phyloP scores from a whole-genome alignment of 2,113 vertebrate genomes.

The Origma solitaria region DNA sequence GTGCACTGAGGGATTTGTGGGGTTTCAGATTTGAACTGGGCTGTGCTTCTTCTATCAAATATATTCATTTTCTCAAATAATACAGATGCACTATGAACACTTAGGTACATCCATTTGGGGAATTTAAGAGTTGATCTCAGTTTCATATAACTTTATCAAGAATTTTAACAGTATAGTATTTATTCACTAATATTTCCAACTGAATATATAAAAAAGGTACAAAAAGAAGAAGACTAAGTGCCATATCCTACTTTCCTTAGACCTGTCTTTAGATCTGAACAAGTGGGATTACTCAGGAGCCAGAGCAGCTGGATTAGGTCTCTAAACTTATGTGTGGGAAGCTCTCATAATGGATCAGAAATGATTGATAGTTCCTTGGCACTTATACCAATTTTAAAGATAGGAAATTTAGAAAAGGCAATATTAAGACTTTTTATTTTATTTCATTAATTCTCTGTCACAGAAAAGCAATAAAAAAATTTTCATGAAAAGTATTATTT shows the following conservation, averaged over 20 bases:
- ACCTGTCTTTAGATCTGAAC: background rate
- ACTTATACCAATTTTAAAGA: background rate
- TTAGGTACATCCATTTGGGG: background rate
- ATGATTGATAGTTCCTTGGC: background rate
- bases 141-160: background rate
- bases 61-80: background rate
- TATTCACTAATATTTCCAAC: background rate
- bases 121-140: background rate
- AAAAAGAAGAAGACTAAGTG: background rate
- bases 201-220: background rate
- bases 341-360: background rate
- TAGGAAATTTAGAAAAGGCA: background rate
- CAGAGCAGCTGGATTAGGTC: background rate
- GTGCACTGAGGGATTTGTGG: constrained; percentile 50
- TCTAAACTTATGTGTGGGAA: background rate
- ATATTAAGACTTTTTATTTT: background rate
- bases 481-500: background rate
- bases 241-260: background rate
- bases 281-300: background rate
- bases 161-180: background rate
- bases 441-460: background rate
- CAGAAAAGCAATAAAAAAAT: background rate
- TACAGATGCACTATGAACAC: background rate
- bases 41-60: background rate
- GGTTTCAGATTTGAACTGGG: constrained; percentile 55